Percentiles rank a stretch among this genome's conserved stretches.
These are phyloP conservation scores for Lagopus leucura DNA, from an alignment of 2,113 vertebrate species.

Conservation along the genomic window DNA sequence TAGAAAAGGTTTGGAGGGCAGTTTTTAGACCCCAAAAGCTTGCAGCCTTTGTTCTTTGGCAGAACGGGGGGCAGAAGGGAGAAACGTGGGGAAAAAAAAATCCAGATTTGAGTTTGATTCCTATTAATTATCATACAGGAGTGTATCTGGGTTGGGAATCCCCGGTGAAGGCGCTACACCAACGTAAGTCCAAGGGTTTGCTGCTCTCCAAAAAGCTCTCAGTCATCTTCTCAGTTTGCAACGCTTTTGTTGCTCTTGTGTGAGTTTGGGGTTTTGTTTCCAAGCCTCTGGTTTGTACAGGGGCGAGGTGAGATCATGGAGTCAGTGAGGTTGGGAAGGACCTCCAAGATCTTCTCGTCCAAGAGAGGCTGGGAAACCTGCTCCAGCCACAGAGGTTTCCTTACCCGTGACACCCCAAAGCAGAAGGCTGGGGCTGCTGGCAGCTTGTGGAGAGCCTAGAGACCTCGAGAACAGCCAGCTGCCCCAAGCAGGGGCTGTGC, in stretches of 20 bases:
- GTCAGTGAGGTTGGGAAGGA: too few species aligned
- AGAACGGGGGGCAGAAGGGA: neutral
- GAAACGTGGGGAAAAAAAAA: neutral
- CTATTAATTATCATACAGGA: neutral
- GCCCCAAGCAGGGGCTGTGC: neutral
- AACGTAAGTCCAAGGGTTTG: neutral
- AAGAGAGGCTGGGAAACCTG: neutral
- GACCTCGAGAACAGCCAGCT: neutral
- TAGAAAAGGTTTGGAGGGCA: neutral
- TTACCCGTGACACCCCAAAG: accelerated
- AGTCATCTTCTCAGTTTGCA: neutral
- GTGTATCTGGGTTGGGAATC: neutral
- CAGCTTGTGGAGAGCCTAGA: neutral
- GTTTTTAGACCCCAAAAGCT: neutral
- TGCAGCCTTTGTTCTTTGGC: neutral
- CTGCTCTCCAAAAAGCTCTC: neutral
- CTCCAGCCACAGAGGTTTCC: neutral
- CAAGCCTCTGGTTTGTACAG: neutral
- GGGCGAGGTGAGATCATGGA: accelerated
- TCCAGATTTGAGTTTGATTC: neutral
- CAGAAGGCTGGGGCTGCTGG: neutral
- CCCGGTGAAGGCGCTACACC: neutral
- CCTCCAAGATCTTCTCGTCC: too few species aligned
- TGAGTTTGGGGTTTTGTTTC: neutral
- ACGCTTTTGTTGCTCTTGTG: neutral